These are phyloP conservation scores for Alauda arvensis DNA, from an alignment of 2,797 vertebrate species.

Conservation along the genomic window DNA sequence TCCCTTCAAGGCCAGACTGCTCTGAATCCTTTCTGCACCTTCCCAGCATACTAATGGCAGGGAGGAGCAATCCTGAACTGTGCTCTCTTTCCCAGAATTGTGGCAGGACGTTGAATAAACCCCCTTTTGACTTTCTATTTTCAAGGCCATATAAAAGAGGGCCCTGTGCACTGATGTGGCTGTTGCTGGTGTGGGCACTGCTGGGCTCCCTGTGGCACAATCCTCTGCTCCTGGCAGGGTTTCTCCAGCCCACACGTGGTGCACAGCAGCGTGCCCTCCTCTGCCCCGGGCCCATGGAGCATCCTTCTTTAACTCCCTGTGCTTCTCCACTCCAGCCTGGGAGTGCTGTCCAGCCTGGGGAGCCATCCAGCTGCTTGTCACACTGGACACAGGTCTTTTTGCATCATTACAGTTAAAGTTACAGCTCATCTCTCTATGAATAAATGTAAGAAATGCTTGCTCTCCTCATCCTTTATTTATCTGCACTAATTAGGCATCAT, in stretches of 20 bases:
- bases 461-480: background rate
- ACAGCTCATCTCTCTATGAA: background rate
- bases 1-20: background rate
- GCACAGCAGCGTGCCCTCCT: background rate
- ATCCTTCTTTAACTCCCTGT: background rate
- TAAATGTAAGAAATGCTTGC: background rate
- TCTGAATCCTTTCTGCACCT: background rate
- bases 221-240: background rate
- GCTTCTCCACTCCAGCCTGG: background rate
- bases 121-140: background rate
- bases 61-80: background rate
- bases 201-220: background rate
- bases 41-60: background rate
- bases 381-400: background rate
- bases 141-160: background rate
- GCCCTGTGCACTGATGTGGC: rapidly evolving
- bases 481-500: background rate
- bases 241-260: background rate
- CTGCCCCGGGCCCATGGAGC: background rate
- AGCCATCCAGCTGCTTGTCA: background rate
- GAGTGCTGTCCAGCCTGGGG: background rate
- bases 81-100: background rate
- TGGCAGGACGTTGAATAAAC: background rate
- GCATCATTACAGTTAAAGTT: background rate
- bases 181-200: rapidly evolving